A percentile compares a stretch with the other conserved stretches of the same genome.
Conservation (phyloP, 2,113 vertebrate genomes). For the Thomomys bottae region DNA sequence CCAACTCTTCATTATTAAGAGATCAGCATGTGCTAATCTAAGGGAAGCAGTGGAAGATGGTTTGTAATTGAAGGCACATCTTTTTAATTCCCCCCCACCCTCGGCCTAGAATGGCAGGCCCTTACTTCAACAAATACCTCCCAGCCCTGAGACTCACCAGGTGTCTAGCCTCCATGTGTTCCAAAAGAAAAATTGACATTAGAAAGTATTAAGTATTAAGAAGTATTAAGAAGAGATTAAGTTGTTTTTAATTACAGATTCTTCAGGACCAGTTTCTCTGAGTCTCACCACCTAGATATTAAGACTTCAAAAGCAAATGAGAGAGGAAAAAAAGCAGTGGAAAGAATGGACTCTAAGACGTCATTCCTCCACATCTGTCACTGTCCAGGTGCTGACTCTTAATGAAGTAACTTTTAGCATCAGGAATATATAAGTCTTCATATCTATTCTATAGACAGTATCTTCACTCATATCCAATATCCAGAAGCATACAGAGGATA, state of each 20-base stretch:
- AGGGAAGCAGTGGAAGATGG: neutral
- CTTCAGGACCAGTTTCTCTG: neutral
- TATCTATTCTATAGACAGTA: neutral
- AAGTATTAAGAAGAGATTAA: neutral
- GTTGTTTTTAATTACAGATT: neutral
- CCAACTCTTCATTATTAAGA: constrained; percentile 31
- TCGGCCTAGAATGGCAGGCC: neutral
- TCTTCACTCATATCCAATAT: neutral
- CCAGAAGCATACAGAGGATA: neutral
- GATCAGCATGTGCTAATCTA: constrained; percentile 1
- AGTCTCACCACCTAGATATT: neutral
- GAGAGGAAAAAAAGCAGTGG: neutral
- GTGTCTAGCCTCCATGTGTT: neutral
- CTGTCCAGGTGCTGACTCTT: neutral
- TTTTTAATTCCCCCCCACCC: neutral
- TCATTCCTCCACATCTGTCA: no score
- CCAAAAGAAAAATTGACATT: neutral
- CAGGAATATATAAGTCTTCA: no score
- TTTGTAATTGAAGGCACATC: neutral
- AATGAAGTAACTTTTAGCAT: neutral
- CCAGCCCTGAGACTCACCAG: neutral
- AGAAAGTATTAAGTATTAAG: neutral
- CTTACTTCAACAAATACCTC: neutral
- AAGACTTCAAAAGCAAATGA: neutral
- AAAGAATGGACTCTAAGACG: neutral